phyloP scores from a whole-genome alignment of 2,113 vertebrate species.

The Electrona antarctica region DNA sequence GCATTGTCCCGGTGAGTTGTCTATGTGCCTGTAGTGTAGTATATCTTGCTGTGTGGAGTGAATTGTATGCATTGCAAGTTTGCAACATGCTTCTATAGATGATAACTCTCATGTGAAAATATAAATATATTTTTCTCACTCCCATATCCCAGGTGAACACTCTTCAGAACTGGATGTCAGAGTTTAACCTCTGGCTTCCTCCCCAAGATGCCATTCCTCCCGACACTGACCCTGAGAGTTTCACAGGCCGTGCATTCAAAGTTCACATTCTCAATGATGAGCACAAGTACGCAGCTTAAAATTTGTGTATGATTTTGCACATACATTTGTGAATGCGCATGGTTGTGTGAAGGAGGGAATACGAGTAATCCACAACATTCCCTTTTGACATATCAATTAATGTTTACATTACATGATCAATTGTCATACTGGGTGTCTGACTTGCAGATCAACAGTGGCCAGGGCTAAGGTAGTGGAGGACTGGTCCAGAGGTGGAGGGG shows the following conservation, averaged over 20 bases:
- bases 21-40: neutral
- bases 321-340: neutral
- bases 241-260: conserved; percentile 87
- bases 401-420: too few species aligned
- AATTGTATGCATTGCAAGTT: too few species aligned
- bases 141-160: conserved; percentile 89
- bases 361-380: neutral
- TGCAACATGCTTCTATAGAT: neutral
- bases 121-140: conserved; percentile 1
- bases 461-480: conserved; percentile 96
- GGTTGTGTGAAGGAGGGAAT: neutral
- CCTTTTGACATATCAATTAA: too few species aligned
- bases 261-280: conserved; percentile 97
- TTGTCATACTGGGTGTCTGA: conserved; percentile 25
- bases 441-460: conserved; percentile 86
- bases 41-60: neutral
- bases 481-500: conserved; percentile 92
- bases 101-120: neutral
- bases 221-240: conserved; percentile 83
- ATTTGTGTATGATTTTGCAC: neutral
- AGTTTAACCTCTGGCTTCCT: conserved; percentile 98
- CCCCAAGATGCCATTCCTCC: conserved; percentile 85
- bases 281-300: conserved; percentile 87
- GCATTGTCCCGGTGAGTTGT: conserved; percentile 95
- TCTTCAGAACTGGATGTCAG: conserved; percentile 96